Evolutionary conservation across 2,888 invertebrate genomes (phyloP), one percentile per base, ranked within the genome.

Genomic region (Trichopria drosophilae): DNA sequence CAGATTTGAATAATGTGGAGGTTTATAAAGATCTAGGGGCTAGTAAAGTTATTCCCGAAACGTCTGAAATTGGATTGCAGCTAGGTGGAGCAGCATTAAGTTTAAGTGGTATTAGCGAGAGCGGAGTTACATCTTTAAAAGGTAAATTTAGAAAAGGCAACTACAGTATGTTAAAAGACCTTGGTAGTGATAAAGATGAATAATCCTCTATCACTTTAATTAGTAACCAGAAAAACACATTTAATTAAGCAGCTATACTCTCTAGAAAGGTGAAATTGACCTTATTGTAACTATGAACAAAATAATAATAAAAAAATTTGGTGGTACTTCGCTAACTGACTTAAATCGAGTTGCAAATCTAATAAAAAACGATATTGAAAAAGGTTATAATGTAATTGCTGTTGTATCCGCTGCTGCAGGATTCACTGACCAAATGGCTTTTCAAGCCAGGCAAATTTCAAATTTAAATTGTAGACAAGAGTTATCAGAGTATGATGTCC

Each of bases 101-200:
- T 26, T 28, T 44, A 16, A 44, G 34, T 35, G 44, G 44, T 35
- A 44, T 44, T 44, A 44, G 44, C 44, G 44, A 44, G 28, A 24
- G 26, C 13, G 44, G 35, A 24, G 35, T 44, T 35, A 23, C 34
- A 26, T 35, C 35, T 35, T 19, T 44, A 44, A 44, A 44, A 44
- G 28, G 34, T 35, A 34, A 28, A 26, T 44, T 44, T 26, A 44
- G 44, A 35, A 34, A 35, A 35, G 44, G 44, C 35, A 44, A 44
- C 36, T 44, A 44, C 23, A 26, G 34, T 19, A 43, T 43, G 43
- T 23, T 43, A 43, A 43, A 43, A n/a, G n/a, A n/a, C n/a, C n/a
- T n/a, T n/a, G n/a, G n/a, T n/a, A n/a, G n/a, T n/a, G n/a, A n/a
- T n/a, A n/a, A n/a, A n/a, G n/a, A n/a, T n/a, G n/a, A n/a, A n/a